phyloP scores from a whole-genome alignment of 1,140 invertebrate species.

The Cydia fagiglandana region DNA sequence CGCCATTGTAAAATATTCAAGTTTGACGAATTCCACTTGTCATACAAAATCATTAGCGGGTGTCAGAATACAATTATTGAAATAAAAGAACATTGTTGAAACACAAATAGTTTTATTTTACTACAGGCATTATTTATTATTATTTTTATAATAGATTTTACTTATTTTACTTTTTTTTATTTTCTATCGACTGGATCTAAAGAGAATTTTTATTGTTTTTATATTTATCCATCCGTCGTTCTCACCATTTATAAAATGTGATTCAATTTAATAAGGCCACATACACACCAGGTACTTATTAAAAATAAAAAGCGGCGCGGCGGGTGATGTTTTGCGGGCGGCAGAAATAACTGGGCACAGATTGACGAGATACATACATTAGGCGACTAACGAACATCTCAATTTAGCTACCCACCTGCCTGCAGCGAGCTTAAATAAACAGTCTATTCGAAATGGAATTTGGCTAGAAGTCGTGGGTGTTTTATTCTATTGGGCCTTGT shows the following conservation, averaged over 20 bases:
- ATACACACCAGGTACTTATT: slow-evolving; percentile 36
- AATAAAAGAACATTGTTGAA: neutral
- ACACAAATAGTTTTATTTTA: no score
- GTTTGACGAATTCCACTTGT: neutral
- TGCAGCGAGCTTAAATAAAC: slow-evolving; percentile 39
- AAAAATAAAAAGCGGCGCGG: slow-evolving; percentile 37
- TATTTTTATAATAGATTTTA: neutral
- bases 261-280: slow-evolving; percentile 17
- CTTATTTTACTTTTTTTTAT: no score
- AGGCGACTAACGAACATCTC: slow-evolving; percentile 55
- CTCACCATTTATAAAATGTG: neutral
- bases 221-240: neutral
- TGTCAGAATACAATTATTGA: neutral
- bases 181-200: no score
- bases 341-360: slow-evolving; percentile 49
- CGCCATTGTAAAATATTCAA: neutral
- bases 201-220: no score
- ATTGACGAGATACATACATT: slow-evolving; percentile 57
- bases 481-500: slow-evolving; percentile 14
- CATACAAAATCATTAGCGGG: neutral
- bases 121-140: neutral
- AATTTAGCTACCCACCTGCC: slow-evolving; percentile 53
- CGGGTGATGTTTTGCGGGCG: slow-evolving; percentile 43
- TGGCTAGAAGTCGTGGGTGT: slow-evolving; percentile 36
- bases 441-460: slow-evolving; percentile 34